Evolutionary conservation across 2,113 vertebrate species (phyloP).

Genomic region (Shinisaurus crocodilurus): DNA sequence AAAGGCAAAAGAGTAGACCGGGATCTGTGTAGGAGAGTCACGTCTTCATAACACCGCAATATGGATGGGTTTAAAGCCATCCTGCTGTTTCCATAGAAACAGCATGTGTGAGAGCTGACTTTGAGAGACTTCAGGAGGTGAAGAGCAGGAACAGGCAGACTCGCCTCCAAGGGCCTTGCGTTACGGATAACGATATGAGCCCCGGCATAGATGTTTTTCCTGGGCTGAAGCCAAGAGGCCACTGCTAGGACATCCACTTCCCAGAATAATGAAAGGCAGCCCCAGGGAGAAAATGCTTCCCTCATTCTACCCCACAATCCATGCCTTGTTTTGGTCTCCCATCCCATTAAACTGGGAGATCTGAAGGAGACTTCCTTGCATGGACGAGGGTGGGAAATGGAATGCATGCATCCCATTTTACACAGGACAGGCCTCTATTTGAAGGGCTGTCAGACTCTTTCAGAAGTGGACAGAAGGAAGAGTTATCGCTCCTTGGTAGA

Average conservation of each 20-base stretch:
- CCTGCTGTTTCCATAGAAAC: conserved; percentile 76
- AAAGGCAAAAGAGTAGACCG: not conserved
- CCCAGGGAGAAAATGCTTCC: not conserved
- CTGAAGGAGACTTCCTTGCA: not conserved
- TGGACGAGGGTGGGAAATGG: not conserved
- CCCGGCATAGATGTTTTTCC: not conserved
- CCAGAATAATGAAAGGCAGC: not conserved
- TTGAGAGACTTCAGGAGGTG: conserved; percentile 18
- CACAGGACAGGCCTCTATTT: too few species aligned
- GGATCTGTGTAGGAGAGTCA: not conserved
- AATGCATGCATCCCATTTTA: too few species aligned
- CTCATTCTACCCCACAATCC: not conserved
- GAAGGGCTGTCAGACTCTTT: too few species aligned
- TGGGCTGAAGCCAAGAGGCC: not conserved
- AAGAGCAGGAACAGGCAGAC: conserved; percentile 27
- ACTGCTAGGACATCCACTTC: not conserved
- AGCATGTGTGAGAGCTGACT: conserved; percentile 62
- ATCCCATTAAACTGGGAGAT: not conserved
- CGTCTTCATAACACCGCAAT: conserved; percentile 31
- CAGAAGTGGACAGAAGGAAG: too few species aligned
- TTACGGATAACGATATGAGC: not conserved
- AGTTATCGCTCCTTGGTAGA: too few species aligned
- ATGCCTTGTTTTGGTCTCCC: not conserved
- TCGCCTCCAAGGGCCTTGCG: not conserved
- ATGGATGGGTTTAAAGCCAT: conserved; percentile 60